phyloP scores from a whole-genome alignment of 2,113 vertebrate genomes.

The Falcunculus frontatus region DNA sequence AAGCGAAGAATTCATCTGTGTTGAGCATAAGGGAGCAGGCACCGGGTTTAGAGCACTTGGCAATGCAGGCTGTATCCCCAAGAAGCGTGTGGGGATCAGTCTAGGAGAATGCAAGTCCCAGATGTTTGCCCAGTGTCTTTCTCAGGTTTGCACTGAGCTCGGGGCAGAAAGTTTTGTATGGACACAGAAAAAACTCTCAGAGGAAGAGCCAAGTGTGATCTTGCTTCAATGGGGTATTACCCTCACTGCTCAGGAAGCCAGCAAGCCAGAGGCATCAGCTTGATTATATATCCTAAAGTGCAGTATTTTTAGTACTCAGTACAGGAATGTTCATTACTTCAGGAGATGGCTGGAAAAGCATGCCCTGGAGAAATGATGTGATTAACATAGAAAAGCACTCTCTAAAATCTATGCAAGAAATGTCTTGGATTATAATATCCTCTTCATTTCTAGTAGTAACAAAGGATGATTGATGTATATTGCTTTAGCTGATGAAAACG shows the following conservation, averaged over 20 bases:
- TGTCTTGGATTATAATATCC: not conserved
- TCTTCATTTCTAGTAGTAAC: constrained; percentile 23
- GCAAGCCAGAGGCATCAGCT: not conserved
- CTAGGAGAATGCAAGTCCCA: not conserved
- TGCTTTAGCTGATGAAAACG: constrained; percentile 11
- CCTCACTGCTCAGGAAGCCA: not conserved
- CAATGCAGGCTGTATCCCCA: not conserved
- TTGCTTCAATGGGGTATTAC: not conserved
- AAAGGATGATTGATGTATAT: constrained; percentile 33
- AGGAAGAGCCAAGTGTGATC: not conserved
- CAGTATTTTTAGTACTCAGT: not conserved
- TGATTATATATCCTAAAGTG: not conserved
- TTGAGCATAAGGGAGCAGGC: not conserved
- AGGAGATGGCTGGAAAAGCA: not conserved
- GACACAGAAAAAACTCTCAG: not conserved
- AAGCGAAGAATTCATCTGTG: not conserved
- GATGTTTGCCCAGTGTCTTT: not conserved
- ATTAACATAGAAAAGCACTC: constrained; percentile 46
- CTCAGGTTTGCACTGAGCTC: not conserved
- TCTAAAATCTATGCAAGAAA: constrained; percentile 1
- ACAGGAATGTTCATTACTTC: constrained; percentile 38
- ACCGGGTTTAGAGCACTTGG: not conserved
- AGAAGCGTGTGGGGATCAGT: not conserved
- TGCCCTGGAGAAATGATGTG: not conserved
- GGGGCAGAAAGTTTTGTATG: not conserved